Base-by-base conservation (phyloP, 2,113 vertebrate species). In the Macroglossus sobrinus region DNA sequence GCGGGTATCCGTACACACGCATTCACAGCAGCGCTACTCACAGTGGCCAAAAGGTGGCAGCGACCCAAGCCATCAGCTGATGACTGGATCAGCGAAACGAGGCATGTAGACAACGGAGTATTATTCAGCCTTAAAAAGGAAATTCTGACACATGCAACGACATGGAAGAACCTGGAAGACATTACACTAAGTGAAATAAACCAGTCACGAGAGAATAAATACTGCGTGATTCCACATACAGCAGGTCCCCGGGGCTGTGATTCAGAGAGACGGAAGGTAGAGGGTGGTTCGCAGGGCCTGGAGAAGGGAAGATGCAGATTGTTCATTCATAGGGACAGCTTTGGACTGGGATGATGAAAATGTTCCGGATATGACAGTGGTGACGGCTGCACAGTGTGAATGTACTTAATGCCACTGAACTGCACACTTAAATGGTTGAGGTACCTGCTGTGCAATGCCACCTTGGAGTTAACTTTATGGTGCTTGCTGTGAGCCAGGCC, bases 51-150 rank as follows among this genome's bases (percentile, higher is more conserved):
- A 13, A 45, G 15, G 3, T 8, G 19, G 61, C 47, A 5, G 61
- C 13, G 15, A 26, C 35, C 55, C 53, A 24, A 33, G 16, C 22
- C 33, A 0, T 10, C 0, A 4, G 7, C 22, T n/a, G 19, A 45
- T 30, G 18, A 72, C 6, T n/a, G 12, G 26, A 43, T 35, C 69
- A 68, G 28, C 28, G 19, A 86, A 21, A 40, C 15, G 4, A 22
- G 22, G 61, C 14, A 4, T 14, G 8, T 3, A 21, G 7, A 40
- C 24, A 2, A 7, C 3, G 19, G 10, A 21, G 18, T 45, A 33
- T 15, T 12, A 80, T 7, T 33, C 82, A 72, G 9, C 38, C 75
- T 57, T 4, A 4, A 35, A 47, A 43, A 57, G 45, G 43, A 22
- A 38, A 30, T 6, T 15, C 19, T 40, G 50, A 19, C 24, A n/a